Conservation (phyloP, 2,888 invertebrate genomes). For the Pediacus dermestoides region DNA sequence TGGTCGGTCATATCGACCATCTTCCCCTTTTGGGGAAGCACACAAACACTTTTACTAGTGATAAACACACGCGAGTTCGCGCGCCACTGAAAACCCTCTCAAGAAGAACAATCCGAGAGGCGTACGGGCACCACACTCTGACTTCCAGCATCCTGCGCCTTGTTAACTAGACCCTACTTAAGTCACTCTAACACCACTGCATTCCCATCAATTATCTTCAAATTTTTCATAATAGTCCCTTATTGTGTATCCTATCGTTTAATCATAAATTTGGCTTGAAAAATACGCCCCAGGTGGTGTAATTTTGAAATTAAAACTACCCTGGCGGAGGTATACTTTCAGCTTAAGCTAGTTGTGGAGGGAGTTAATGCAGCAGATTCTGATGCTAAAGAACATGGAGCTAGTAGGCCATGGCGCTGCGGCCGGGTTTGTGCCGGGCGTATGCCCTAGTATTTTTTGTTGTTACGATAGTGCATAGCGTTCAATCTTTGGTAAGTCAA, state of each 20-base stretch:
- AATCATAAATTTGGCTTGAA: constrained; percentile 10
- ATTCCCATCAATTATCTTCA: constrained; percentile 13
- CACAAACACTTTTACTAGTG: constrained; percentile 38
- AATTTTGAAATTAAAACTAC: constrained; percentile 21
- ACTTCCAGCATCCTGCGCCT: constrained; percentile 38
- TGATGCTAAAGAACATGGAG: constrained; percentile 41
- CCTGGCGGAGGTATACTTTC: constrained; percentile 19
- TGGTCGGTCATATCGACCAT: constrained; percentile 46
- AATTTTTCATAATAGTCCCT: constrained; percentile 19
- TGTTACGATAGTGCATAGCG: constrained; percentile 35
- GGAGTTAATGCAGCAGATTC: constrained; percentile 38
- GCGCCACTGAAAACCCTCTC: constrained; percentile 48
- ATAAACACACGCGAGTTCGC: constrained; percentile 47
- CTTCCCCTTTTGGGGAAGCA: constrained; percentile 44
- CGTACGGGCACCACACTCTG: constrained; percentile 40
- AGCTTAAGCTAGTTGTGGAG: constrained; percentile 35
- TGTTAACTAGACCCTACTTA: constrained; percentile 34
- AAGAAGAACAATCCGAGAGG: constrained; percentile 42
- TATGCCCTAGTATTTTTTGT: constrained; percentile 39
- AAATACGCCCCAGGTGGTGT: constrained; percentile 16
- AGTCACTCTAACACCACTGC: constrained; percentile 27
- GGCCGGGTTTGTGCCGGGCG: constrained; percentile 48
- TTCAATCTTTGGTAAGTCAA: constrained; percentile 37
- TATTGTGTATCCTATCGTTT: constrained; percentile 5
- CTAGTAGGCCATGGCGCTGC: constrained; percentile 51